These are phyloP conservation scores for Eurytoma californica DNA, from an alignment of 2,888 invertebrate genomes.

Conservation along the genomic window DNA sequence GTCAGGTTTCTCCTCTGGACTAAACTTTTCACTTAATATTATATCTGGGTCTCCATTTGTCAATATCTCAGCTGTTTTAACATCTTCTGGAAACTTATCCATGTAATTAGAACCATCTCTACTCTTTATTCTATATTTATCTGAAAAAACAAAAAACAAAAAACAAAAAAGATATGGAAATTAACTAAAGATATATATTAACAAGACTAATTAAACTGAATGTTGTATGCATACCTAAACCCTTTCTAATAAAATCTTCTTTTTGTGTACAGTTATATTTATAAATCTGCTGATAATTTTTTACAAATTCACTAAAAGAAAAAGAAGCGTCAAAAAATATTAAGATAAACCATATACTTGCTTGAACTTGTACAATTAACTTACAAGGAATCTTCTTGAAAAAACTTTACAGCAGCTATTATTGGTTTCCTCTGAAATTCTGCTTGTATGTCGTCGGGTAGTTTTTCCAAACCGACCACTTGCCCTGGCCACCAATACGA, in stretches of 20 bases:
- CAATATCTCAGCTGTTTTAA: constrained; percentile 83
- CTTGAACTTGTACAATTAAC: constrained; percentile 64
- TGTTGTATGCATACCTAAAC: constrained; percentile 81
- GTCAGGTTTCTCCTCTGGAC: constrained; percentile 76
- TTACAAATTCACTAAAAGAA: constrained; percentile 87
- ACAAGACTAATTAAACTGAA: neutral
- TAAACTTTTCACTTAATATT: constrained; percentile 79
- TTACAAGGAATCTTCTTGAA: constrained; percentile 90
- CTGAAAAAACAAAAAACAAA: constrained; percentile 72
- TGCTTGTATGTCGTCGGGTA: constrained; percentile 82
- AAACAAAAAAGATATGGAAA: constrained; percentile 4
- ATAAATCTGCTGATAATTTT: constrained; percentile 82
- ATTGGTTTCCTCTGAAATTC: constrained; percentile 82
- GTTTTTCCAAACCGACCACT: constrained; percentile 80
- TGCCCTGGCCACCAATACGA: constrained; percentile 92
- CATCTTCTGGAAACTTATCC: constrained; percentile 88
- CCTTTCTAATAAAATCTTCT: constrained; percentile 88
- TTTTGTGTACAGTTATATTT: constrained; percentile 87
- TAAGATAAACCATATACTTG: neutral
- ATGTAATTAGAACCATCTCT: constrained; percentile 78
- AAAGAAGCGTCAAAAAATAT: constrained; percentile 18
- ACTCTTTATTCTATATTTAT: constrained; percentile 80
- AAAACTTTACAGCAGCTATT: constrained; percentile 90
- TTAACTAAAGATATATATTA: neutral
- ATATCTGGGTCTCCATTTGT: constrained; percentile 85